A percentile compares a stretch with the other conserved stretches of the same genome.
Conservation (phyloP, 2,797 vertebrate genomes). For the Sebastes itinus region DNA sequence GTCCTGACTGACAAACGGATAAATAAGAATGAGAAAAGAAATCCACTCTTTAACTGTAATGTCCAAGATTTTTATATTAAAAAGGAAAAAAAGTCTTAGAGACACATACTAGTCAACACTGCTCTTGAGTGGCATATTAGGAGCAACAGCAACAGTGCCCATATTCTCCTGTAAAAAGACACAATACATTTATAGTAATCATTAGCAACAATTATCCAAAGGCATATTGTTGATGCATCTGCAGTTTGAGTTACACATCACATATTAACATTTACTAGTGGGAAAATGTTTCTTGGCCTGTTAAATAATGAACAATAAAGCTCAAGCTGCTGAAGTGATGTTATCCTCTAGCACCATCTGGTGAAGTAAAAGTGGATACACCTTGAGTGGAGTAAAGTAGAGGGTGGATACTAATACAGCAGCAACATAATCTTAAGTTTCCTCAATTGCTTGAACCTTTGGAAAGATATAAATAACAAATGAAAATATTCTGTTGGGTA, state of each 20-base stretch:
- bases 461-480: background rate
- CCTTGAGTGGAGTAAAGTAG: conserved; percentile 24
- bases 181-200: conserved; percentile 34
- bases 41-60: background rate
- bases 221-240: conserved; percentile 20
- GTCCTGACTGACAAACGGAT: conserved; percentile 86
- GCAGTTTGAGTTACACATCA: conserved; percentile 33
- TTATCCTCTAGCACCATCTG: conserved; percentile 86
- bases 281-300: background rate
- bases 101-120: conserved; percentile 76
- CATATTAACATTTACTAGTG: background rate
- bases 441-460: background rate
- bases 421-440: background rate
- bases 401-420: background rate
- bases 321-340: conserved; percentile 29
- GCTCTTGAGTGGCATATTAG: conserved; percentile 61
- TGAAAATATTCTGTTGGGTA: too few relatives aligned
- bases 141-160: conserved; percentile 53
- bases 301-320: conserved; percentile 14
- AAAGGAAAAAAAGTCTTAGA: background rate
- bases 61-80: background rate
- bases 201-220: conserved; percentile 37
- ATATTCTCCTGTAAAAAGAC: conserved; percentile 67
- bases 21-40: conserved; percentile 12
- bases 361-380: conserved; percentile 68